Percentiles rank a stretch among this genome's conserved stretches.
phyloP scores from a whole-genome alignment of 2,113 vertebrate genomes.

The Turdus rufiventris region DNA sequence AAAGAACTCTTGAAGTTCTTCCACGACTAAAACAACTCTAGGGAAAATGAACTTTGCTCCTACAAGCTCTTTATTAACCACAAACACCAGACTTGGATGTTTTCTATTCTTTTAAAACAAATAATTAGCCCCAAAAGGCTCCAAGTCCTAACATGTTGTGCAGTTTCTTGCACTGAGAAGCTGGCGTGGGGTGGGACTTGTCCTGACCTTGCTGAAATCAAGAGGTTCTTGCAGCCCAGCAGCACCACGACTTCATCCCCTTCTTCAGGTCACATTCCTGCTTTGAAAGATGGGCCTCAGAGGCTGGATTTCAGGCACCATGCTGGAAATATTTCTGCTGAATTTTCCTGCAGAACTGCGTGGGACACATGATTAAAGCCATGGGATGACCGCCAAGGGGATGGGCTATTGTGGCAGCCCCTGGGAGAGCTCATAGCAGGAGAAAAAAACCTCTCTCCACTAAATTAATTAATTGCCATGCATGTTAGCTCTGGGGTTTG shows the following conservation, averaged over 20 bases:
- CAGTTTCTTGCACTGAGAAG: background rate
- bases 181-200: fast-evolving
- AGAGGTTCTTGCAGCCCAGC: background rate
- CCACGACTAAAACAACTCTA: background rate
- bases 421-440: constrained; percentile 11
- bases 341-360: background rate
- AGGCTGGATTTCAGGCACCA: background rate
- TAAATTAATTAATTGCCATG: constrained; percentile 52
- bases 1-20: background rate
- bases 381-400: background rate
- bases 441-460: background rate
- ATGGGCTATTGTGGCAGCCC: background rate
- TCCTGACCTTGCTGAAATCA: background rate
- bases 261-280: background rate
- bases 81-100: background rate
- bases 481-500: constrained; percentile 41
- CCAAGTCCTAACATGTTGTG: background rate
- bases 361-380: constrained; percentile 19
- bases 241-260: background rate
- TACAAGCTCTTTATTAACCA: background rate
- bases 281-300: background rate
- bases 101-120: background rate
- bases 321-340: background rate
- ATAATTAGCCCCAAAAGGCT: background rate
- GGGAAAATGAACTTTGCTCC: background rate